Base-by-base conservation (phyloP, 2,797 vertebrate genomes). In the Cirrhinus mrigala region DNA sequence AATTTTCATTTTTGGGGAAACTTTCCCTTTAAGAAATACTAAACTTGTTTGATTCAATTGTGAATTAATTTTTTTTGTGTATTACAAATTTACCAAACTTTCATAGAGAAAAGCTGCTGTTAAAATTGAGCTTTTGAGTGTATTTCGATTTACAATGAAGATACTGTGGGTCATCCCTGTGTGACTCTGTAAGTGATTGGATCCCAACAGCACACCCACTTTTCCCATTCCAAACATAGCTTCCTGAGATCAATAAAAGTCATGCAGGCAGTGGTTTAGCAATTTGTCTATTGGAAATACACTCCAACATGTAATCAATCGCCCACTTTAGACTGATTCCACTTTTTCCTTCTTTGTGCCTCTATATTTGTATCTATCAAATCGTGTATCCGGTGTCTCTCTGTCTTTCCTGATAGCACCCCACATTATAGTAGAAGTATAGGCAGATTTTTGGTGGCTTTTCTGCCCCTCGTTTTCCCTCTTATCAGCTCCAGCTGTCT, bases 241-340 rank as follows among this genome's bases (percentile, higher is more conserved):
- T 27, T 83, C 44, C 27, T 11, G 29, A 75, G 46, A 86, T 90
- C 89, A 70, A 78, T 90, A 64, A 85, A 37, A 11, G 58, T 88
- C 83, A 87, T 85, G 76, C 86, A 87, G 78, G 56, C 70, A 85
- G 81, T 87, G 81, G 84, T 83, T 81, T 84, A 74, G 79, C 76
- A 85, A 76, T 87, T 89, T 83, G 60, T 80, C 80, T 89, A 79
- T 89, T 88, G 83, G 71, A 90, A 89, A 87, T 79, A 24, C 68
- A 81, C 80, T 85, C 83, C 69, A 83, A 83, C 52, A 78, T 88
- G 58, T 81, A 86, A 90, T 88, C 87, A 89, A 86, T 90, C 56
- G 27, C 79, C 71, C 48, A 50, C 76, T 90, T 54, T 68, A 83
- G 73, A 88, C 82, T 18, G 62, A 78, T 73, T 78, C 52, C 70